Evolutionary conservation across 2,888 invertebrate species (phyloP), one percentile per base, ranked within the genome.

Genomic region (Zelleria hepariella): DNA sequence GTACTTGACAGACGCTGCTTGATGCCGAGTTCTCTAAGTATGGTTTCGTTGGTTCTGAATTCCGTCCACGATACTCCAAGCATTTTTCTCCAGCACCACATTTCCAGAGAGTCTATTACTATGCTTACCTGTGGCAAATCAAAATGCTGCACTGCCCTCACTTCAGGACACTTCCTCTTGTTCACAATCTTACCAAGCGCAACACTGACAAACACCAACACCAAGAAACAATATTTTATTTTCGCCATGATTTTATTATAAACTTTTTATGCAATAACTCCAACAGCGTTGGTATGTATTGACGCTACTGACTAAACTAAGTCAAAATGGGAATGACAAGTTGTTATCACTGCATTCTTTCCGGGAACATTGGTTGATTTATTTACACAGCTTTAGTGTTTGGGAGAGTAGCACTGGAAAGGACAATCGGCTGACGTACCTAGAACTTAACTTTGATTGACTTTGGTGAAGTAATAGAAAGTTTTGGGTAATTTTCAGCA

Each of bases 61-160:
- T n/a, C n/a, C n/a, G n/a, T n/a, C n/a, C n/a, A n/a, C n/a, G n/a
- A n/a, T n/a, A n/a, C n/a, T n/a, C n/a, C n/a, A n/a, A n/a, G n/a
- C n/a, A n/a, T n/a, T n/a, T n/a, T n/a, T n/a, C n/a, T n/a, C n/a
- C n/a, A n/a, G n/a, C n/a, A n/a, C n/a, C n/a, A n/a, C n/a, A n/a
- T n/a, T n/a, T n/a, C 32, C n/a, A n/a, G n/a, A n/a, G n/a, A n/a
- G n/a, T n/a, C n/a, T n/a, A n/a, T n/a, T n/a, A n/a, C n/a, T n/a
- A n/a, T n/a, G n/a, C 49, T 64, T 62, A 94, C 95, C 84, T 92
- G 91, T 65, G 93, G 89, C 67, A 96, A 86, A 86, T 95, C 93
- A 73, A 96, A 95, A 84, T 95, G 94, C 51, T 93, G 91, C 58
- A 93, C 93, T 18, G 94, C 94, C 77, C 93, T 93, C 63, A 96